Evolutionary conservation across 1,140 invertebrate species (phyloP).

Genomic region (Diabrotica virgifera): DNA sequence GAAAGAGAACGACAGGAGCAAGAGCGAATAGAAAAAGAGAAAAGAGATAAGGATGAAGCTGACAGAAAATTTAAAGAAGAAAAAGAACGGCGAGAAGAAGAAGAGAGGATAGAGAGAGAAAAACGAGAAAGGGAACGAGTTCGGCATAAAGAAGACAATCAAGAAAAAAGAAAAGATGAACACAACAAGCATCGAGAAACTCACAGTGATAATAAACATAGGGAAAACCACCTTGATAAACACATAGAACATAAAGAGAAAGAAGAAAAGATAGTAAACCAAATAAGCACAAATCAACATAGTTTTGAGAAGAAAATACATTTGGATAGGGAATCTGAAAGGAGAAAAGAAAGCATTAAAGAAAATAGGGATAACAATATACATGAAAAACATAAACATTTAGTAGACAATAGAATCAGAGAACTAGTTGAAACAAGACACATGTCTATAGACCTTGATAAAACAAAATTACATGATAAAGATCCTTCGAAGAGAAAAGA

Average conservation of each 20-base stretch:
- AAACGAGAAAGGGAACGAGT: constrained; percentile 42
- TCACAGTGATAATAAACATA: constrained; percentile 42
- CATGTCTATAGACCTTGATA: constrained; percentile 42
- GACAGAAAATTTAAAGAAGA: constrained; percentile 42
- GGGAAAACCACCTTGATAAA: constrained; percentile 34
- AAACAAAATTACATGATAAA: constrained; percentile 25
- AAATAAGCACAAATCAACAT: constrained; percentile 23
- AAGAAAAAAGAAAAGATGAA: constrained; percentile 40
- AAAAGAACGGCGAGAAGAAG: constrained; percentile 48
- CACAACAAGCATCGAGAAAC: constrained; percentile 40
- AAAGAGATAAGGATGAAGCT: constrained; percentile 35
- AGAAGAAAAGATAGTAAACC: constrained; percentile 28
- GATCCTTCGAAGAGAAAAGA: constrained; percentile 53
- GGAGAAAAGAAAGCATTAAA: constrained; percentile 46
- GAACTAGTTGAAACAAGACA: constrained; percentile 40
- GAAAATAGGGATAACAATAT: constrained; percentile 47
- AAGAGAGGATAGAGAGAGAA: constrained; percentile 48
- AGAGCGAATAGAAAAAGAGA: constrained; percentile 43
- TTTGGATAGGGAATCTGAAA: constrained; percentile 37
- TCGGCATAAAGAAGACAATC: constrained; percentile 44
- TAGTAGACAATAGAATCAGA: constrained; percentile 37
- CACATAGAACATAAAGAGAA: constrained; percentile 34
- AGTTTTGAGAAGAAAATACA: constrained; percentile 36
- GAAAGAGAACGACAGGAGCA: constrained; percentile 42
- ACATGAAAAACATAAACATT: constrained; percentile 43